A percentile compares a stretch with the other conserved stretches of the same genome.
Evolutionary conservation across 2,888 invertebrate species (phyloP).

Genomic region (Andrena bucephala): DNA sequence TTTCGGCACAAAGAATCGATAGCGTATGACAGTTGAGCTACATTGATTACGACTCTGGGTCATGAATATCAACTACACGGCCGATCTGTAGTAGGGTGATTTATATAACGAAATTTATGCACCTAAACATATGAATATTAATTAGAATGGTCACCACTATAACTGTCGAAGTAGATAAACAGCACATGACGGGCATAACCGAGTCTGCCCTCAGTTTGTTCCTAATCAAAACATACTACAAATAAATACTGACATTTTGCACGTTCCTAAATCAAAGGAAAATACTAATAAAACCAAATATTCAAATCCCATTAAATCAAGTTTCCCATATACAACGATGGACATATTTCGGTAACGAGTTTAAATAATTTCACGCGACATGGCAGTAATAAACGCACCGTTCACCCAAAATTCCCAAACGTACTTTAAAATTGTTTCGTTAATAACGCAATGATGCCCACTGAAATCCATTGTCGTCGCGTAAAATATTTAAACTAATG

Average conservation of each 20-base stretch:
- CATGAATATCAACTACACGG: slow-evolving; percentile 51
- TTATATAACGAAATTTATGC: slow-evolving; percentile 39
- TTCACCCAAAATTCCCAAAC: not conserved
- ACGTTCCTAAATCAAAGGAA: not conserved
- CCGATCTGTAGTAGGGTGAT: slow-evolving; percentile 29
- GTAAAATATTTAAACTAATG: not conserved
- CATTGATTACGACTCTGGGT: slow-evolving; percentile 35
- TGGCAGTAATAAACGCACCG: no score
- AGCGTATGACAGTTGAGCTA: slow-evolving; percentile 30
- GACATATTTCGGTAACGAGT: no score
- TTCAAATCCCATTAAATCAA: no score
- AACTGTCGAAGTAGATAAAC: slow-evolving; percentile 28
- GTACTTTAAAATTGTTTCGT: not conserved
- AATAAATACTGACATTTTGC: not conserved
- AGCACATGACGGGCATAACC: not conserved
- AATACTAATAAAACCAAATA: not conserved
- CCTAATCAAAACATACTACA: not conserved
- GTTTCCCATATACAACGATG: no score
- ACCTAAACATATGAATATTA: slow-evolving; percentile 46
- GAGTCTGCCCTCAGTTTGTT: not conserved
- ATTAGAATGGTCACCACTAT: slow-evolving; percentile 16
- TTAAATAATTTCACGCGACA: no score
- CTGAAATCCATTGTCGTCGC: no score
- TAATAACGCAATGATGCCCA: no score
- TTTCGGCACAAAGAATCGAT: slow-evolving; percentile 29